phyloP scores from a whole-genome alignment of 2,888 invertebrate species.

The Nomada ferruginata region DNA sequence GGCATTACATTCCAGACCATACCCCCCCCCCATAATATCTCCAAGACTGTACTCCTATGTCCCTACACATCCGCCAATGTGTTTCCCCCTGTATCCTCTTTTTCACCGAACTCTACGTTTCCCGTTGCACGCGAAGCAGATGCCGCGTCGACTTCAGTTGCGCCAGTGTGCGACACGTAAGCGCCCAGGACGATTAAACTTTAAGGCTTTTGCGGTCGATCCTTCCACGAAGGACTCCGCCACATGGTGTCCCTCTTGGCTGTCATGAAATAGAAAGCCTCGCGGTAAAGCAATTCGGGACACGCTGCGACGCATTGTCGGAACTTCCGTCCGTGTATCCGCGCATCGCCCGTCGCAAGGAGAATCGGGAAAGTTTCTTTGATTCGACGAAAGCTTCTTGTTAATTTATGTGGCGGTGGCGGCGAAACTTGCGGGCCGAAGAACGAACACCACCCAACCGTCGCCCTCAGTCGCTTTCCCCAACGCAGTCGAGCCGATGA shows the following conservation, averaged over 20 bases:
- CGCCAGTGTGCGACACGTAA: constrained; percentile 40
- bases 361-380: constrained; percentile 25
- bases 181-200: constrained; percentile 70
- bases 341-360: background rate
- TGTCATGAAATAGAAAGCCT: constrained; percentile 20
- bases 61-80: no score
- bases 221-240: constrained; percentile 24
- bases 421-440: background rate
- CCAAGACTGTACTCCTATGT: no score
- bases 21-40: no score
- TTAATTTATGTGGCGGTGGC: constrained; percentile 26
- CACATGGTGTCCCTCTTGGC: constrained; percentile 41
- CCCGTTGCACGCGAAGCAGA: constrained; percentile 34
- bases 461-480: background rate
- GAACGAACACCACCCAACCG: background rate
- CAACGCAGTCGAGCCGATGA: background rate
- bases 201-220: constrained; percentile 66
- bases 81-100: no score
- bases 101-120: background rate
- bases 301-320: constrained; percentile 40
- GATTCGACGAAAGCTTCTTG: constrained; percentile 24
- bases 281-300: constrained; percentile 39
- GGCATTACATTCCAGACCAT: no score
- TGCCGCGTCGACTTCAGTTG: constrained; percentile 39
- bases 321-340: constrained; percentile 9